Percentiles rank a stretch among this genome's conserved stretches.
Evolutionary conservation across 2,888 invertebrate species (phyloP).

Genomic region (Drosophila eohydei): DNA sequence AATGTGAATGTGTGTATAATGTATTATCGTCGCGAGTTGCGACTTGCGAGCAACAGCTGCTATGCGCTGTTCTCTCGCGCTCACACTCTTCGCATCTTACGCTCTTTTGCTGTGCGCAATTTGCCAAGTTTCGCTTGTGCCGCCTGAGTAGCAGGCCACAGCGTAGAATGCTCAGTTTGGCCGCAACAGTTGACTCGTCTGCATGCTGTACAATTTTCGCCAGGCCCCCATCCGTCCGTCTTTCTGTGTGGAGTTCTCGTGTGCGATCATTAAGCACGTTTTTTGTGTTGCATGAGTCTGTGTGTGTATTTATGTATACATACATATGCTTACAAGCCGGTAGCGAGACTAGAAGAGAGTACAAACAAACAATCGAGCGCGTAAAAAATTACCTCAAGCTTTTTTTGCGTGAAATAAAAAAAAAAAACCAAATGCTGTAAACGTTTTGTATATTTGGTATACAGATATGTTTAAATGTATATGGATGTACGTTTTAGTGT

Average conservation of each 20-base stretch:
- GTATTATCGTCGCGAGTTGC: constrained; percentile 51
- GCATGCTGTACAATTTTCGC: constrained; percentile 62
- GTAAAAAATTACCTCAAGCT: constrained; percentile 36
- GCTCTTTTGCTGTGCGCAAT: constrained; percentile 35
- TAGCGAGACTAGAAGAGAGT: constrained; percentile 34
- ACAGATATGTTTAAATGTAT: constrained; percentile 7
- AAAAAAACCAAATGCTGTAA: constrained; percentile 31
- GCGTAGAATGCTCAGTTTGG: constrained; percentile 72
- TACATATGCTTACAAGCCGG: constrained; percentile 35
- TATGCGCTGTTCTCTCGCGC: constrained; percentile 41
- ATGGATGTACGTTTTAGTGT: neutral
- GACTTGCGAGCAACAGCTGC: constrained; percentile 62
- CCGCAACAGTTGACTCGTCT: constrained; percentile 78
- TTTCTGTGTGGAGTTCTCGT: constrained; percentile 29
- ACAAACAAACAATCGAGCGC: constrained; percentile 45
- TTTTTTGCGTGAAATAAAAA: constrained; percentile 26
- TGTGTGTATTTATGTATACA: constrained; percentile 36
- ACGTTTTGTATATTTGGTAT: constrained; percentile 28
- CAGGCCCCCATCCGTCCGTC: constrained; percentile 43
- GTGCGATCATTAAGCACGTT: constrained; percentile 71
- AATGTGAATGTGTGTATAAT: constrained; percentile 15
- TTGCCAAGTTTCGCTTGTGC: constrained; percentile 56
- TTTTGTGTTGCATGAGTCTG: constrained; percentile 29
- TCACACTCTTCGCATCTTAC: constrained; percentile 25
- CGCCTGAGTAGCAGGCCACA: constrained; percentile 27